Evolutionary conservation across 2,797 vertebrate species (phyloP), one percentile per base, ranked within the genome.

Genomic region (Allenopithecus nigroviridis): DNA sequence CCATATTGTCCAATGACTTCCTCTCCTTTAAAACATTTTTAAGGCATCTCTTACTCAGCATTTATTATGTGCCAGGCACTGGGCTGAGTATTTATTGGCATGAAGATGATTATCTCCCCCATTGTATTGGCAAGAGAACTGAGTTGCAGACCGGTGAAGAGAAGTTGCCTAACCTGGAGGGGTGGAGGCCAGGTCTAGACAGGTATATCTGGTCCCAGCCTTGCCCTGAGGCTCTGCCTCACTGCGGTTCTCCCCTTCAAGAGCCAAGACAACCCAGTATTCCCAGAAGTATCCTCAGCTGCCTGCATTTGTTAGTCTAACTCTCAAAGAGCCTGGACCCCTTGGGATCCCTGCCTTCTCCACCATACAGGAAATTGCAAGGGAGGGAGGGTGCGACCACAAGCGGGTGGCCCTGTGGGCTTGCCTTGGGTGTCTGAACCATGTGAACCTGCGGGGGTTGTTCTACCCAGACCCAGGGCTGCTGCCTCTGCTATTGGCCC

Each of bases 1-100:
- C 55, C n/a, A 24, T 1, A 0, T 6, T 21, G n/a, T 6, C 48
- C 43, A 22, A 1, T 1, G 0, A 8, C 57, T 53, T 55, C 68
- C 50, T 59, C 24, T 74, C 41, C 41, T 76, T 91, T 39, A 8
- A n/a, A 26, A 39, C 43, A 7, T 59, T 48, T 26, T 22, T 19
- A 1, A 22, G 70, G 33, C 5, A 7, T 64, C 57, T 88, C 48
- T 80, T 28, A 24, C 11, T 48, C 10, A 16, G 7, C 1, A 0
- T 28, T 17, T 14, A 2, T 14, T 36, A 22, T 26, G 53, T 30
- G 21, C 46, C 33, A 13, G 64, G 16, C 16, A 5, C 55, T 36
- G 48, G 41, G 79, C 30, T 84, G 2, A 13, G 43, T 24, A 39
- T 86, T 46, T 53, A 5, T 57, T 72, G 80, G 57, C 39, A 19